These are phyloP conservation scores for Dromococcyx pavoninus DNA, from an alignment of 2,797 vertebrate species.

Conservation along the genomic window DNA sequence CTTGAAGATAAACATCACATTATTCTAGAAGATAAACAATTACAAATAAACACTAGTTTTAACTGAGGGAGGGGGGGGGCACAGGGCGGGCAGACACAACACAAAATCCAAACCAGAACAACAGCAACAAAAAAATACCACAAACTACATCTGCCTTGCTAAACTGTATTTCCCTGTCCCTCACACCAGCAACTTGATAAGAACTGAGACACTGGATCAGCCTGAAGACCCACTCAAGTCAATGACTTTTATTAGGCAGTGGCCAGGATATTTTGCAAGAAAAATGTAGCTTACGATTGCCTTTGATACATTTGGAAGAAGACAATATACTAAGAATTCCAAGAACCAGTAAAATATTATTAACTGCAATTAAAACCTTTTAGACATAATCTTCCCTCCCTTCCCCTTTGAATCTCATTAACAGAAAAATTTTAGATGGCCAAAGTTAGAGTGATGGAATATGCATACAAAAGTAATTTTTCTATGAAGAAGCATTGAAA, in stretches of 20 bases:
- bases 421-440: neutral
- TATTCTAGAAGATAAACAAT: conserved; percentile 21
- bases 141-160: neutral
- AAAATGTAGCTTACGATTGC: neutral
- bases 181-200: neutral
- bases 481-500: neutral
- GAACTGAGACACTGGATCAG: neutral
- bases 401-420: neutral
- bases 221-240: neutral
- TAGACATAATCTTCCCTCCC: neutral
- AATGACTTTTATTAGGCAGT: neutral
- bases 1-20: conserved; percentile 7
- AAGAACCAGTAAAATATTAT: neutral
- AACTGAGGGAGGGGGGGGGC: neutral
- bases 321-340: neutral
- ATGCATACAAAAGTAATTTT: neutral
- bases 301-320: neutral
- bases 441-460: neutral
- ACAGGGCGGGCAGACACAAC: neutral
- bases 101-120: neutral
- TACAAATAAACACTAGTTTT: conserved; percentile 11
- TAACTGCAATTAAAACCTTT: neutral
- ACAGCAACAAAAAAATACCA: neutral
- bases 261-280: neutral
- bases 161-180: neutral